phyloP scores from a whole-genome alignment of 1,140 invertebrate genomes.

The Augochlora pura region DNA sequence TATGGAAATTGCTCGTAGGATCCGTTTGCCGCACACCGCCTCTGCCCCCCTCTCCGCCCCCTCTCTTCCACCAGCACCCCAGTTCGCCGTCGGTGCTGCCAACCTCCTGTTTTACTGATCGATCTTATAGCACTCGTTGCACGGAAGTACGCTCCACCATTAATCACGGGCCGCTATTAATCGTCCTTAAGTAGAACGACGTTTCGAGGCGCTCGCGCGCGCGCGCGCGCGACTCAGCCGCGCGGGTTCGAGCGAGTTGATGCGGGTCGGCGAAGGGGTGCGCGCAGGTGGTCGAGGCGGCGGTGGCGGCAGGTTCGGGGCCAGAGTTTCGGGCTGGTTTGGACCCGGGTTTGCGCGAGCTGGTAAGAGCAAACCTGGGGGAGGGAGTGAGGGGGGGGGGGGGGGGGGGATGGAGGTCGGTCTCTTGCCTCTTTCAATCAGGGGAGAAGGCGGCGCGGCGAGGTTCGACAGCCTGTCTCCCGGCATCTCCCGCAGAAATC shows the following conservation, averaged over 20 bases:
- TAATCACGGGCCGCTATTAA: constrained; percentile 70
- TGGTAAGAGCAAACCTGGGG: too few relatives aligned
- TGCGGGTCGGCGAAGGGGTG: too few relatives aligned
- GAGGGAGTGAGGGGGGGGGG: too few relatives aligned
- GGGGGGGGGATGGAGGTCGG: too few relatives aligned
- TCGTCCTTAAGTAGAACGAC: constrained; percentile 66
- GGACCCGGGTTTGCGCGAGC: too few relatives aligned
- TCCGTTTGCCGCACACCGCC: constrained; percentile 31
- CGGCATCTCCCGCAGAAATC: not conserved
- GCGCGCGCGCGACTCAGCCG: not conserved
- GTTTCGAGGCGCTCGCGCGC: too few relatives aligned
- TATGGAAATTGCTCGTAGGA: constrained; percentile 38
- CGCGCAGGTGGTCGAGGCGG: too few relatives aligned
- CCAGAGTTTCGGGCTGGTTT: too few relatives aligned
- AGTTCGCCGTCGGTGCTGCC: too few relatives aligned
- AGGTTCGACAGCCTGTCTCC: constrained; percentile 37
- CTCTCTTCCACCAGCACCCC: too few relatives aligned
- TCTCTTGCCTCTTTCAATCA: constrained; percentile 31
- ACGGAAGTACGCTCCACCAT: constrained; percentile 50
- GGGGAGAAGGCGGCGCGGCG: constrained; percentile 32
- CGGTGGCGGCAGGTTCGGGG: too few relatives aligned
- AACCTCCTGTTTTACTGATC: constrained; percentile 38
- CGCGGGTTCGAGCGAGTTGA: too few relatives aligned
- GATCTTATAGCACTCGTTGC: constrained; percentile 42
- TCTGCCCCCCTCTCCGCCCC: not conserved